Evolutionary conservation across 2,888 invertebrate species (phyloP), one percentile per base, ranked within the genome.

Genomic region (Latrodectus hesperus): DNA sequence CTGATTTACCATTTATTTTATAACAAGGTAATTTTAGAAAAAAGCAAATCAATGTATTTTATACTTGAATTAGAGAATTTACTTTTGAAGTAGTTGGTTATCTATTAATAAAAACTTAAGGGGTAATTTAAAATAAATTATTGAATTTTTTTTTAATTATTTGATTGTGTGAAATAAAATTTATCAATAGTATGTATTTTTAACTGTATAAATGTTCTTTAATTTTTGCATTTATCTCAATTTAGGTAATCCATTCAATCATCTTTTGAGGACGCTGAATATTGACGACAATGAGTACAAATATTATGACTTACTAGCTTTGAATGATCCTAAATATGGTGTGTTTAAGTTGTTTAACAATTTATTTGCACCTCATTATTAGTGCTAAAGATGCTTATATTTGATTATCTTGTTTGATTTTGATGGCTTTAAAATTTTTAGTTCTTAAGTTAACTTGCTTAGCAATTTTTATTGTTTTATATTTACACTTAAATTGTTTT

Each of bases 241-340:
- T 79, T 17, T 70, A 81, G 91, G 90, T 22, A 92, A 96, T 92
- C 96, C 96, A 0, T 96, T 94, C 91, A 92, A 93, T 77, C 92
- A 94, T 73, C 92, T 95, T 55, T 91, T 96, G 89, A 95, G 95
- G 91, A 93, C 93, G 0, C 91, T 96, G 11, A 92, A 93, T 0
- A 92, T 95, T 11, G 93, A 93, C 89, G 95, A 94, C 0, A 94
- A 94, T 89, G 93, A 94, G 4, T 97, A 94, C 92, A 94, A 95
- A 87, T 99, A 96, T 92, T 99, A 94, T 92, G 96, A 98, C 92
- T 91, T 98, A 53, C 53, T 86, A 26, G 94, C 14, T 94, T 98
- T 64, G 96, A 86, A 96, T 16, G 92, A 93, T 88, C 92, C 94
- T 60, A 94, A 96, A 93, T 98, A 89, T 84, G 85, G 86, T 89